Evolutionary conservation across 2,888 invertebrate genomes (phyloP).

Genomic region (Noctua janthe): DNA sequence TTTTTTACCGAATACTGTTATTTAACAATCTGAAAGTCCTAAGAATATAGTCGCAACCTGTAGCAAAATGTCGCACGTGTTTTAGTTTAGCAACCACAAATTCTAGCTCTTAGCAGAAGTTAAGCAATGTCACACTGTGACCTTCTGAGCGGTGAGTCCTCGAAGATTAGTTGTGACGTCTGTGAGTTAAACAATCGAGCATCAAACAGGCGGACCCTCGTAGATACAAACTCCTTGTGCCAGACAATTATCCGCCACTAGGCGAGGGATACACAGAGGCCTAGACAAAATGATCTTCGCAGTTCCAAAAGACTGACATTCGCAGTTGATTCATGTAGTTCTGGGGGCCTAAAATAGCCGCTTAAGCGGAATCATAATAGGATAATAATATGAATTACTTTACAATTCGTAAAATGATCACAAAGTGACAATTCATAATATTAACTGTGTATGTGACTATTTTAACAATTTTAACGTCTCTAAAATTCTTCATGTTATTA

Average conservation of each 20-base stretch:
- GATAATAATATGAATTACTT: no score
- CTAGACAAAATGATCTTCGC: not conserved
- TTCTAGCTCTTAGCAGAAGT: constrained; percentile 34
- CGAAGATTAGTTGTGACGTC: constrained; percentile 57
- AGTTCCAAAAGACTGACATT: not conserved
- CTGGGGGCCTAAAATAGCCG: no score
- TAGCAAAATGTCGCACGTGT: not conserved
- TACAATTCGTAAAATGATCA: not conserved
- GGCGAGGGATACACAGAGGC: constrained; percentile 51
- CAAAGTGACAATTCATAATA: no score
- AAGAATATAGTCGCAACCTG: not conserved
- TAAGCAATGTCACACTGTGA: constrained; percentile 21
- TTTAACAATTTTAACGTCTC: not conserved
- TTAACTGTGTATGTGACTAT: not conserved
- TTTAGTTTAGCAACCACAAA: constrained; percentile 20
- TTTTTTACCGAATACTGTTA: not conserved
- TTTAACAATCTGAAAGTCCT: not conserved
- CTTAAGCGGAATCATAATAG: no score
- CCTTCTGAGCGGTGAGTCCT: constrained; percentile 12
- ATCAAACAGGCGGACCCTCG: constrained; percentile 66
- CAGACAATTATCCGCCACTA: constrained; percentile 65
- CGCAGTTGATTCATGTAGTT: not conserved
- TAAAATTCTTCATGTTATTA: not conserved
- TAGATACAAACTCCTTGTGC: constrained; percentile 68
- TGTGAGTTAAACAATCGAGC: constrained; percentile 62